Evolutionary conservation across 2,888 invertebrate genomes (phyloP).

Genomic region (Hirtodrosophila confusa): DNA sequence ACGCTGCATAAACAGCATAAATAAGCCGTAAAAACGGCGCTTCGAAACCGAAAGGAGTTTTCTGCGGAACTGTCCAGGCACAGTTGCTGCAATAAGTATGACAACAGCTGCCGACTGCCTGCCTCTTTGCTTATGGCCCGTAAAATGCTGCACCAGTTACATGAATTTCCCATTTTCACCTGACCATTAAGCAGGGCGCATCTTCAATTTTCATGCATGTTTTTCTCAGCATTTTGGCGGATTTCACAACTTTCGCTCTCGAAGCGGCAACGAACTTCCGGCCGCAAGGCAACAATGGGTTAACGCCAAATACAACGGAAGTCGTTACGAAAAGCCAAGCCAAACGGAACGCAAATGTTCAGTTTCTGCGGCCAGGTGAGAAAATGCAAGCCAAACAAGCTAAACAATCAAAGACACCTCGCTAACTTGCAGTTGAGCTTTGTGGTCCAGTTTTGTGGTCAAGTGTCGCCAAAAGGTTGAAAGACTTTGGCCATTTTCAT

Average conservation of each 20-base stretch:
- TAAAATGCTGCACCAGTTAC: slow-evolving; percentile 31
- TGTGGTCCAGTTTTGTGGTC: slow-evolving; percentile 59
- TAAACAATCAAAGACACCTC: slow-evolving; percentile 13
- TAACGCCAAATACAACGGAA: slow-evolving; percentile 52
- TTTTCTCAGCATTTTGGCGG: slow-evolving; percentile 32
- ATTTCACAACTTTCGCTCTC: slow-evolving; percentile 77
- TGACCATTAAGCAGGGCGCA: background rate
- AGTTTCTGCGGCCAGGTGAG: slow-evolving; percentile 62
- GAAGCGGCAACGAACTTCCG: slow-evolving; percentile 62
- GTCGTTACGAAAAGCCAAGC: slow-evolving; percentile 59
- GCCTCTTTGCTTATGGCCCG: too few species aligned
- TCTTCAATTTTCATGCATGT: too few species aligned
- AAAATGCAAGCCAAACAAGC: slow-evolving; percentile 7
- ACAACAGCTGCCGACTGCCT: too few species aligned
- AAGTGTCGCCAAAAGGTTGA: slow-evolving; percentile 68
- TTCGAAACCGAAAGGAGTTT: background rate
- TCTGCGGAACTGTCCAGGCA: too few species aligned
- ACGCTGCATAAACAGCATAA: slow-evolving; percentile 76
- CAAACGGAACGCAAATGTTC: slow-evolving; percentile 56
- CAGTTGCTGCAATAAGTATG: too few species aligned
- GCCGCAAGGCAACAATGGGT: slow-evolving; percentile 61
- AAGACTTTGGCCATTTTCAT: slow-evolving; percentile 30
- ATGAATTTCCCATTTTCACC: slow-evolving; percentile 59
- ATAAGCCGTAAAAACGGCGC: slow-evolving; percentile 53
- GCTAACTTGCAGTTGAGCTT: slow-evolving; percentile 4